Base-by-base conservation (phyloP, 2,797 vertebrate species). In the Pogonophryne albipinna region DNA sequence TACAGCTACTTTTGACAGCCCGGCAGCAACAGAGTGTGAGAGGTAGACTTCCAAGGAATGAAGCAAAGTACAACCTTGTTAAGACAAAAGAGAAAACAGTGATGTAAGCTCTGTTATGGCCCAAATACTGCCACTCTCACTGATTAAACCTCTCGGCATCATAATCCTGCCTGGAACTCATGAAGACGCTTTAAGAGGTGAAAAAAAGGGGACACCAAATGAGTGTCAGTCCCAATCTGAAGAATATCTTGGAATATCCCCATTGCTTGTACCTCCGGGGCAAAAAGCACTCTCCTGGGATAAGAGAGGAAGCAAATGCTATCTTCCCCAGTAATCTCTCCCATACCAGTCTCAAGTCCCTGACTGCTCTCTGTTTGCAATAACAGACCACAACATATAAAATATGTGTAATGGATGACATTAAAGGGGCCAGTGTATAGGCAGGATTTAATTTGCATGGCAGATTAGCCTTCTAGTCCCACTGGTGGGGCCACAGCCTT, bases 381-480 rank as follows among this genome's bases (percentile, higher is more conserved):
- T 97, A 97, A 97, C 96, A 95, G 93, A 96, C 95, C 95, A 96
- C 96, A 96, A 96, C 96, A 97, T 97, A 97, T 97, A 97, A 97
- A 94, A 97, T 95, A 94, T 90, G 95, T 96, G 95, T 97, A 97
- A 98, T 97, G 95, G 96, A 96, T 96, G 95, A 96, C 96, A 98
- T 97, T 97, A 97, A 96, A 95, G 95, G 96, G 95, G 94, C 95
- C 94, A 93, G 95, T 95, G 94, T 96, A 96, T 95, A 96, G 96
- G 96, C 95, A 97, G 95, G 96, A 97, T 98, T 99, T 97, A 97
- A 98, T 99, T 99, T 98, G 96, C 97, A 98, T 98, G 97, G 95
- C 96, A 98, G 97, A 98, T 99, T 98, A 98, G 96, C 94, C 96
- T 94, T 94, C 94, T 94, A 96, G 96, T 97, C 95, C 96, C 96